A percentile compares a stretch with the other conserved stretches of the same genome.
Evolutionary conservation across 1,140 invertebrate species (phyloP).

Genomic region (Drosophila repleta): DNA sequence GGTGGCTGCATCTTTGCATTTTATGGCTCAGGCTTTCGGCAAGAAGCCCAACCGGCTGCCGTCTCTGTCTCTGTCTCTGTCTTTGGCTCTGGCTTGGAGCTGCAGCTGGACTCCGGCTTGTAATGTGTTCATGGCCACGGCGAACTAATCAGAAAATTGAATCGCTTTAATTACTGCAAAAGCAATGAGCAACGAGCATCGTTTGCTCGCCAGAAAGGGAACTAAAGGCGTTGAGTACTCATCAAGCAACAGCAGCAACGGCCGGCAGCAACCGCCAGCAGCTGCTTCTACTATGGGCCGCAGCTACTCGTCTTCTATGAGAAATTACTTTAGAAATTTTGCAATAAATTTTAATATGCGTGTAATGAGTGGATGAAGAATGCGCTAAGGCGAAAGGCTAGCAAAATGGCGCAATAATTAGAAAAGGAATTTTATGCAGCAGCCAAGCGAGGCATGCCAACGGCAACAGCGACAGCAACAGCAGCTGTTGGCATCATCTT

Average conservation of each 20-base stretch:
- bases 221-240: conserved; percentile 9
- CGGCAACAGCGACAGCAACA: conserved; percentile 3
- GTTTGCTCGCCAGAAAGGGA: conserved; percentile 29
- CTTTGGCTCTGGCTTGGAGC: conserved; percentile 1
- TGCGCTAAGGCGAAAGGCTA: conserved; percentile 33
- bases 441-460: conserved; percentile 19
- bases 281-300: conserved; percentile 22
- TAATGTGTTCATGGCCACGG: conserved; percentile 75
- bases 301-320: conserved; percentile 74
- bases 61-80: not conserved
- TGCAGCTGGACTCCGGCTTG: conserved; percentile 27
- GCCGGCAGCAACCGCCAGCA: conserved; percentile 13
- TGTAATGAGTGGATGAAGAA: conserved; percentile 79
- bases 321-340: conserved; percentile 78
- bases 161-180: conserved; percentile 83
- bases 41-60: conserved; percentile 12
- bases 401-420: conserved; percentile 68
- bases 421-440: conserved; percentile 65
- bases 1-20: conserved; percentile 65
- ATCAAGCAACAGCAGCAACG: conserved; percentile 17
- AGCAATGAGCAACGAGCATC: conserved; percentile 75
- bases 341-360: conserved; percentile 83
- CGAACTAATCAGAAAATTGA: conserved; percentile 83
- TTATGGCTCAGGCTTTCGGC: conserved; percentile 54
- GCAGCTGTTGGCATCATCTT: conserved; percentile 3